These are phyloP conservation scores for Drosophila colorata DNA, from an alignment of 2,888 invertebrate genomes.

Conservation along the genomic window DNA sequence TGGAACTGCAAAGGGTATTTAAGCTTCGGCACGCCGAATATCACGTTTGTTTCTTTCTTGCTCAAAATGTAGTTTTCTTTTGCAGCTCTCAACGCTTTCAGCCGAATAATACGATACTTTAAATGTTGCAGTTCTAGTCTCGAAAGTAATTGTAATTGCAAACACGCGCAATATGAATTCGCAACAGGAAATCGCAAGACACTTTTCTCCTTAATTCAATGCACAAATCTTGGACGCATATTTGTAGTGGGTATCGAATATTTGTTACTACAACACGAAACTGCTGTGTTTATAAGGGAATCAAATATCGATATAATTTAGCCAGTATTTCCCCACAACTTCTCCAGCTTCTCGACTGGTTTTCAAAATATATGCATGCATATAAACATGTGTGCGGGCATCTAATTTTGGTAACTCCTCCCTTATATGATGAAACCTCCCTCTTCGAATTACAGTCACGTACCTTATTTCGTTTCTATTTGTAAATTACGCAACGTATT, in stretches of 20 bases:
- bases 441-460: conserved; percentile 2
- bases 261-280: neutral
- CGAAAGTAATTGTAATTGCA: conserved; percentile 1
- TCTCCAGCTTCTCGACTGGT: neutral
- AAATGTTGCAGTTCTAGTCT: neutral
- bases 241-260: neutral
- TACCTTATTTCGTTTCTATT: conserved; percentile 6
- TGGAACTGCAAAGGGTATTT: conserved; percentile 19
- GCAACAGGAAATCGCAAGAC: neutral
- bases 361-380: neutral
- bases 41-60: neutral
- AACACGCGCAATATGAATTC: conserved; percentile 3
- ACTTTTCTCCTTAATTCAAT: neutral
- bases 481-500: conserved; percentile 8
- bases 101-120: neutral
- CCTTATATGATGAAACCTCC: neutral
- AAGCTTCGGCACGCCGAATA: conserved; percentile 18
- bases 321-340: neutral
- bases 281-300: neutral
- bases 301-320: neutral
- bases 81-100: conserved; percentile 3
- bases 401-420: neutral
- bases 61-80: conserved; percentile 13
- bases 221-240: neutral
- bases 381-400: neutral